A percentile compares a stretch with the other conserved stretches of the same genome.
phyloP scores from a whole-genome alignment of 2,888 invertebrate genomes.

The Cyclophora albipunctata region DNA sequence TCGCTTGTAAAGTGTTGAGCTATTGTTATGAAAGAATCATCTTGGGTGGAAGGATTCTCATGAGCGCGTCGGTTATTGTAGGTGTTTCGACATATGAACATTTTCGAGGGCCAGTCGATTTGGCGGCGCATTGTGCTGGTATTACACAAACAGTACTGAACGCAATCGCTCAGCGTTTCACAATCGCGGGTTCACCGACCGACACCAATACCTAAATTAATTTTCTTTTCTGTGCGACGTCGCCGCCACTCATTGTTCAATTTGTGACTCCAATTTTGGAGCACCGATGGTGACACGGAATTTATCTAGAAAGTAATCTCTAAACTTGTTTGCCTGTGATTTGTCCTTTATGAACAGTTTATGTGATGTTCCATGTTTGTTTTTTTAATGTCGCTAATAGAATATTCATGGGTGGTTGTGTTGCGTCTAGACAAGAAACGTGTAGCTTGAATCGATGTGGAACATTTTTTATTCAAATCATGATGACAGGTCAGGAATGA shows the following conservation, averaged over 20 bases:
- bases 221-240: conserved; percentile 67
- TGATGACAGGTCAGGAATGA: no score
- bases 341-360: conserved; percentile 1
- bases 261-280: conserved; percentile 56
- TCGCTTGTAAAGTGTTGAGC: conserved; percentile 5
- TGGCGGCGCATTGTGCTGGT: conserved; percentile 63
- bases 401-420: no score
- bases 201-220: conserved; percentile 75
- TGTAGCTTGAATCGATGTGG: neutral
- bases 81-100: conserved; percentile 57
- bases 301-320: conserved; percentile 38
- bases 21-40: conserved; percentile 19
- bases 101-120: conserved; percentile 60
- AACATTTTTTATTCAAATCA: no score
- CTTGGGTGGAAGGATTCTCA: conserved; percentile 23
- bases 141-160: conserved; percentile 68
- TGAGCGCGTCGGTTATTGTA: conserved; percentile 26
- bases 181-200: conserved; percentile 68
- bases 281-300: conserved; percentile 47
- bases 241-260: conserved; percentile 62
- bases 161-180: conserved; percentile 69
- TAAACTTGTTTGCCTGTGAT: conserved; percentile 23
- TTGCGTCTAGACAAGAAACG: neutral
- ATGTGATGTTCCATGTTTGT: neutral
- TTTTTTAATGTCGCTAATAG: neutral